phyloP scores from a whole-genome alignment of 2,113 vertebrate genomes.

The Trichechus manatus region DNA sequence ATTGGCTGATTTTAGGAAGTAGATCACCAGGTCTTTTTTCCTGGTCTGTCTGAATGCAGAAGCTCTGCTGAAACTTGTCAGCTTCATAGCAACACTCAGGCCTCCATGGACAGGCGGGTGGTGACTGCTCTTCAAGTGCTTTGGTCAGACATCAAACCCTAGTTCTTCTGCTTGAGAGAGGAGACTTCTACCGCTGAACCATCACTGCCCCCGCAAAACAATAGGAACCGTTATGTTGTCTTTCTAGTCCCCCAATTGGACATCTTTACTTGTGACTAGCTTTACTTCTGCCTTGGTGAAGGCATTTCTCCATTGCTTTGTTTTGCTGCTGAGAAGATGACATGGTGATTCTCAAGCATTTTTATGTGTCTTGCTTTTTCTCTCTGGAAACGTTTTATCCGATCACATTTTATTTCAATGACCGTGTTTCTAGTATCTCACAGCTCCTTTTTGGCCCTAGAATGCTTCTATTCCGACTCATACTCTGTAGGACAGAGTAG shows the following conservation, averaged over 20 bases:
- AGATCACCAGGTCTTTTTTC: not conserved
- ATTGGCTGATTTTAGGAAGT: no score
- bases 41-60: not conserved
- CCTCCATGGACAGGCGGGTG: not conserved
- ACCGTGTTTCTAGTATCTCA: not conserved
- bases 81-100: not conserved
- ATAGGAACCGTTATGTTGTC: not conserved
- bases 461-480: not conserved
- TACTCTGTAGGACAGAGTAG: no score
- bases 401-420: not conserved
- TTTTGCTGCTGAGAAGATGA: no score
- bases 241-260: not conserved
- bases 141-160: not conserved
- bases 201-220: not conserved
- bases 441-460: not conserved
- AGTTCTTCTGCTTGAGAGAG: not conserved
- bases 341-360: not conserved
- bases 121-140: not conserved
- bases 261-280: not conserved
- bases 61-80: not conserved
- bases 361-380: not conserved
- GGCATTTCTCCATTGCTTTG: no score
- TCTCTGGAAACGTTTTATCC: not conserved
- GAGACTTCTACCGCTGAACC: no score
- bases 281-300: not conserved